Base-by-base conservation (phyloP, 2,113 vertebrate species). In the Pseudorasbora parva region DNA sequence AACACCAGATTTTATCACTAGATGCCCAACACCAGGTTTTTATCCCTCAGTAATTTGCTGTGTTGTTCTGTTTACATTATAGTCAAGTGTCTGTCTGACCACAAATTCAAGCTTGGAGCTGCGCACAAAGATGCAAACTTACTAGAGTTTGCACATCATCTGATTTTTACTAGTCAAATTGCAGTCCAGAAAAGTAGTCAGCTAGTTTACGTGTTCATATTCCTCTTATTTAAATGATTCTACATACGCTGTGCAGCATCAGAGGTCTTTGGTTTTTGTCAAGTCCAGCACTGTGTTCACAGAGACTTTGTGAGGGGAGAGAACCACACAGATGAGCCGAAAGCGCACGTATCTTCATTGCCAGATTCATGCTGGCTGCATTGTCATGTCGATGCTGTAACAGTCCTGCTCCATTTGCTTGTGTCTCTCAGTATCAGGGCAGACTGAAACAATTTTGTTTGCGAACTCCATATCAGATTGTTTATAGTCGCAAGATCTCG, bases 241-340 rank as follows among this genome's bases (percentile, higher is more conserved):
- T 64, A 6, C 27, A 30, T 64, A 30, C 30, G 60, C 60, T 71
- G 21, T 71, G 43, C 25, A 21, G 45, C 23, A 51, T 74, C 25
- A 74, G 72, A 17, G 4, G 25, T 23, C 15, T 74, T 74, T 47
- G n/a, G 19, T 12, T 76, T 56, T 10, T 76, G 73, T 27, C 51
- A 76, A 33, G 19, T 37, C 73, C 51, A 37, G 51, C 30, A 30
- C 49, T 75, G 73, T 49, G 27, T 75, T 56, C 25, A 75, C n/a
- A 27, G n/a, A 8, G 12, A 17, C 64, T 68, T 68, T 68, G 66
- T 69, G 43, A 73, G 19, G 33, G 47, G 27, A 75, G 8, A 75
- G 15, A 21, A 76, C 3, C 11, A 0, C 51, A 57, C 51, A 51
- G 15, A 33, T 76, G 49, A 41, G 30, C 74, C 33, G 27, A 37